phyloP scores from a whole-genome alignment of 2,113 vertebrate species.

The Cephalopholis sonnerati region DNA sequence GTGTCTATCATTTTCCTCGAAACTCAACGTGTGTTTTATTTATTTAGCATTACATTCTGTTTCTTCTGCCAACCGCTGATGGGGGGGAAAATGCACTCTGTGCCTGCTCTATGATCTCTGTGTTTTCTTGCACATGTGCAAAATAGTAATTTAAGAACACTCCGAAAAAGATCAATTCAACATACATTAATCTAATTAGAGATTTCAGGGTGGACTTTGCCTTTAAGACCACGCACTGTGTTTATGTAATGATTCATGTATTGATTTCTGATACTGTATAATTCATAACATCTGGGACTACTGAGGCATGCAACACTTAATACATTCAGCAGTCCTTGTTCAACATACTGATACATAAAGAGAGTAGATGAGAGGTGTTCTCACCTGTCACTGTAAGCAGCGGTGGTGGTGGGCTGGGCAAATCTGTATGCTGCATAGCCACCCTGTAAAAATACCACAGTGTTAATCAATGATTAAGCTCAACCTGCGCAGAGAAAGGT shows the following conservation, averaged over 20 bases:
- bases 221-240: not conserved
- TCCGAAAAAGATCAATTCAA: not conserved
- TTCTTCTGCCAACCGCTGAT: not conserved
- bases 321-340: not conserved
- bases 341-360: not conserved
- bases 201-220: not conserved
- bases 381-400: constrained; percentile 97
- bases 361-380: constrained; percentile 21
- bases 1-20: not conserved
- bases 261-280: not conserved
- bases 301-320: not conserved
- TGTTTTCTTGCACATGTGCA: not conserved
- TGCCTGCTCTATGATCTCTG: not conserved
- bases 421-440: constrained; percentile 96
- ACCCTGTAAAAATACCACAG: constrained; percentile 74
- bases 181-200: not conserved
- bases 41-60: not conserved
- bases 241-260: not conserved
- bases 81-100: not conserved
- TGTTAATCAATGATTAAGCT: constrained; percentile 59
- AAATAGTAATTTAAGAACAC: not conserved
- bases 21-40: constrained; percentile 1
- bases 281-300: not conserved
- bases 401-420: constrained; percentile 92
- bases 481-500: constrained; percentile 57